These are phyloP conservation scores for Ichneumoninae sp. DNA, from an alignment of 2,888 invertebrate genomes.

Conservation along the genomic window DNA sequence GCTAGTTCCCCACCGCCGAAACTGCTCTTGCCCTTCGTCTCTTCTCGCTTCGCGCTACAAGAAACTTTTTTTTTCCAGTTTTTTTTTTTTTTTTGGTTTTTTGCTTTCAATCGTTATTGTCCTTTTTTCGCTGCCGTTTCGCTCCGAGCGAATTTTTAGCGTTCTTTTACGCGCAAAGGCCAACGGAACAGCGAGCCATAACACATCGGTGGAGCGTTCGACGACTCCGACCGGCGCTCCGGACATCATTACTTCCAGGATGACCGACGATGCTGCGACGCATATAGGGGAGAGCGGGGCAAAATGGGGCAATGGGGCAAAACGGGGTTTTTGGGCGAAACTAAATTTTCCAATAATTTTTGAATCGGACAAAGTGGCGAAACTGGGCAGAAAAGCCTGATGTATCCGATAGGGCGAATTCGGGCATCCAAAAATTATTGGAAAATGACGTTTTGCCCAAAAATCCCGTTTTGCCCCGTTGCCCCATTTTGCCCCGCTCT, in stretches of 20 bases:
- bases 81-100: not conserved
- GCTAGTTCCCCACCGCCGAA: not conserved
- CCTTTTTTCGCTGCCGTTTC: not conserved
- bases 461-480: too few relatives aligned
- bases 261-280: constrained; percentile 18
- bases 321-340: too few relatives aligned
- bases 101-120: not conserved
- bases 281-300: too few relatives aligned
- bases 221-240: not conserved
- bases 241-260: constrained; percentile 33
- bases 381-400: too few relatives aligned
- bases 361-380: too few relatives aligned
- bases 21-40: constrained; percentile 7
- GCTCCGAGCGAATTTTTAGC: constrained; percentile 4
- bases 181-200: not conserved
- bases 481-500: too few relatives aligned
- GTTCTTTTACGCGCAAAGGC: constrained; percentile 11
- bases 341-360: too few relatives aligned
- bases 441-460: too few relatives aligned
- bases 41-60: not conserved
- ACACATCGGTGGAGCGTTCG: not conserved
- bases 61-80: not conserved
- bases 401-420: too few relatives aligned
- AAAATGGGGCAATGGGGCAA: too few relatives aligned
- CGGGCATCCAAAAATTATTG: too few relatives aligned